These are phyloP conservation scores for Opisthocomus hoazin DNA, from an alignment of 2,113 vertebrate species.

Conservation along the genomic window DNA sequence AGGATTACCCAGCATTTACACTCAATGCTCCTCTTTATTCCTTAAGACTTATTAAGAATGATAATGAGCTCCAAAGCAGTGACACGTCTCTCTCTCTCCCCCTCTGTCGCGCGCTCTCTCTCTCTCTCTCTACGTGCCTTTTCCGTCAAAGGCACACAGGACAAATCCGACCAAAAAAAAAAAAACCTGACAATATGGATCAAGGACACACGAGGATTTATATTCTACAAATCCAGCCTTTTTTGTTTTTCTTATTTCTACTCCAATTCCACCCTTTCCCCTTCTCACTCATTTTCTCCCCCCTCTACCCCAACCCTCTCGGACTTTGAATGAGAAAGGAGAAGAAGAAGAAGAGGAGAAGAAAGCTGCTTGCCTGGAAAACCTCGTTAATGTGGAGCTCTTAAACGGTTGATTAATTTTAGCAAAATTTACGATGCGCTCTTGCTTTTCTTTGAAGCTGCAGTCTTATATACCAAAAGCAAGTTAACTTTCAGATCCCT, in stretches of 20 bases:
- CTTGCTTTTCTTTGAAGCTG: slow-evolving; percentile 51
- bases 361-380: slow-evolving; percentile 86
- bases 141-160: slow-evolving; percentile 89
- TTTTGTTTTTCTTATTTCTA: slow-evolving; percentile 79
- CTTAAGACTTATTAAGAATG: slow-evolving; percentile 99
- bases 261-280: slow-evolving; percentile 62
- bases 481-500: slow-evolving; percentile 64
- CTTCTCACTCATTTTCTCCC: neutral
- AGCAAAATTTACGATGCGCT: slow-evolving; percentile 77
- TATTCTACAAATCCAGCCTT: slow-evolving; percentile 71
- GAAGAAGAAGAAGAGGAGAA: slow-evolving; percentile 23
- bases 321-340: slow-evolving; percentile 62
- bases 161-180: slow-evolving; percentile 81
- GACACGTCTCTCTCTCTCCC: slow-evolving; percentile 83
- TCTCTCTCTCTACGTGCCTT: slow-evolving; percentile 74
- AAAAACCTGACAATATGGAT: slow-evolving; percentile 75
- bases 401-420: slow-evolving; percentile 98
- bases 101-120: slow-evolving; percentile 64
- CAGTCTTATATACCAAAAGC: slow-evolving; percentile 38
- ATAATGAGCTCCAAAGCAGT: slow-evolving; percentile 98
- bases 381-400: slow-evolving; percentile 88
- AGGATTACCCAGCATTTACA: slow-evolving; percentile 99
- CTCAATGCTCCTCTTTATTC: slow-evolving; percentile 96
- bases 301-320: slow-evolving; percentile 28
- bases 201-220: slow-evolving; percentile 74